phyloP scores from a whole-genome alignment of 2,888 invertebrate species.

The Lordiphosa andalusiaca region DNA sequence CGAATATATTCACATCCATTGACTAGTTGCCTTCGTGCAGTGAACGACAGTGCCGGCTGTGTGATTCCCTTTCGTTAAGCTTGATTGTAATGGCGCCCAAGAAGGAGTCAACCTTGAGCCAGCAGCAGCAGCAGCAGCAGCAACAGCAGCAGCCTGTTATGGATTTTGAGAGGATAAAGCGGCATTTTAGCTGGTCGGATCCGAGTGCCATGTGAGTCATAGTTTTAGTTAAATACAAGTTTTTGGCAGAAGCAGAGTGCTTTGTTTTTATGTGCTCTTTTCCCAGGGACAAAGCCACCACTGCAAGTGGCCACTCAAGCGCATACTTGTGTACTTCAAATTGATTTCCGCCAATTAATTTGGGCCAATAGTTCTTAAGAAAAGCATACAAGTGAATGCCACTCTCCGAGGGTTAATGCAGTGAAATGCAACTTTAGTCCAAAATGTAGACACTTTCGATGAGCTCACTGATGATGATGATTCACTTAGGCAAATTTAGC shows the following conservation, averaged over 20 bases:
- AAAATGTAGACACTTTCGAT: neutral
- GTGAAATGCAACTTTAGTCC: slow-evolving; percentile 20
- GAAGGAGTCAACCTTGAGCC: slow-evolving; percentile 68
- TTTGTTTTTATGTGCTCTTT: slow-evolving; percentile 14
- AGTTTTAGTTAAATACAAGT: neutral
- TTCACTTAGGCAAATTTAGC: slow-evolving; percentile 1
- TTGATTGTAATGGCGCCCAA: slow-evolving; percentile 61
- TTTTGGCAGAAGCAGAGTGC: slow-evolving; percentile 22
- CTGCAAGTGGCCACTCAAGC: slow-evolving; percentile 36
- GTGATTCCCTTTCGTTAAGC: slow-evolving; percentile 3
- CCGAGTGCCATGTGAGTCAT: slow-evolving; percentile 78
- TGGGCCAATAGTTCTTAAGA: too few species aligned
- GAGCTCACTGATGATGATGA: slow-evolving; percentile 7
- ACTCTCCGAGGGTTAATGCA: slow-evolving; percentile 6
- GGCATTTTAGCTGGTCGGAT: slow-evolving; percentile 79
- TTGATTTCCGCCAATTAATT: too few species aligned
- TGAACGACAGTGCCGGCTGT: slow-evolving; percentile 31
- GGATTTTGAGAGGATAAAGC: slow-evolving; percentile 77
- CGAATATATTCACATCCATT: slow-evolving; percentile 34
- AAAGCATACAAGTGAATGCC: slow-evolving; percentile 23
- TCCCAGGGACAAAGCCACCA: slow-evolving; percentile 7
- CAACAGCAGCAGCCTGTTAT: slow-evolving; percentile 54
- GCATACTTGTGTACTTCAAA: slow-evolving; percentile 18
- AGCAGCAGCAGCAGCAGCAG: slow-evolving; percentile 45
- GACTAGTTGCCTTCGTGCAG: slow-evolving; percentile 25